These are phyloP conservation scores for Acipenser oxyrinchus DNA, from an alignment of 2,797 vertebrate species.

Conservation along the genomic window DNA sequence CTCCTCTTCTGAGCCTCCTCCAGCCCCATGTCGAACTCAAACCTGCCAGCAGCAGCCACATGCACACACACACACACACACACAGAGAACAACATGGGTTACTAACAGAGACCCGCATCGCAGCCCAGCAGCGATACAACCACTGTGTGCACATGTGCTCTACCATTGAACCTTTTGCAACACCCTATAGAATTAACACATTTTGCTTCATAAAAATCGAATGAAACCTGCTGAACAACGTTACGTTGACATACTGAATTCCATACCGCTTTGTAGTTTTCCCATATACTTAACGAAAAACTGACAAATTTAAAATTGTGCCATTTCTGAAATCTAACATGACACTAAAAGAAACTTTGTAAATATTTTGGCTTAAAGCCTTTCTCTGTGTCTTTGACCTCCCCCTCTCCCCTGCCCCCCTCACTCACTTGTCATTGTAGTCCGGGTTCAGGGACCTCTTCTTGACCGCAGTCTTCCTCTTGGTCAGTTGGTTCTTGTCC, in stretches of 20 bases:
- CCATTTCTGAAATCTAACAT: too few relatives aligned
- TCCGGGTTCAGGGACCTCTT: slow-evolving; percentile 79
- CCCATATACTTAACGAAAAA: too few relatives aligned
- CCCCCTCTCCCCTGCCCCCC: neutral
- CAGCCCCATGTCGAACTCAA: slow-evolving; percentile 77
- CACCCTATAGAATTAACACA: neutral
- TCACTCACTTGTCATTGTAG: slow-evolving; percentile 73
- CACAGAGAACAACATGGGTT: neutral
- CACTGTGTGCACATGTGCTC: too few relatives aligned
- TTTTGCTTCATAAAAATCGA: neutral
- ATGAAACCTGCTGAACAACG: neutral
- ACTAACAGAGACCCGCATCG: neutral
- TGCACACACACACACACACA: slow-evolving; percentile 28
- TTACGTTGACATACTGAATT: neutral
- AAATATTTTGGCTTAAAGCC: neutral
- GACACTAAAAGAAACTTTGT: too few relatives aligned
- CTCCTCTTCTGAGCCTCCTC: slow-evolving; percentile 68
- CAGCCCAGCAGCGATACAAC: neutral
- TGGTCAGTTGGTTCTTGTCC: slow-evolving; percentile 77
- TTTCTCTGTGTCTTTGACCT: too few relatives aligned
- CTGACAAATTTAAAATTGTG: too few relatives aligned
- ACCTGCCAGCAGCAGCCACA: slow-evolving; percentile 46
- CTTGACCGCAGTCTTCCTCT: slow-evolving; percentile 77
- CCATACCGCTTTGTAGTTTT: neutral
- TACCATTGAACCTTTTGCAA: neutral